Percentiles rank a stretch among this genome's conserved stretches.
These are phyloP conservation scores for Sarcophaga variegata DNA, from an alignment of 2,888 invertebrate species.

Conservation along the genomic window DNA sequence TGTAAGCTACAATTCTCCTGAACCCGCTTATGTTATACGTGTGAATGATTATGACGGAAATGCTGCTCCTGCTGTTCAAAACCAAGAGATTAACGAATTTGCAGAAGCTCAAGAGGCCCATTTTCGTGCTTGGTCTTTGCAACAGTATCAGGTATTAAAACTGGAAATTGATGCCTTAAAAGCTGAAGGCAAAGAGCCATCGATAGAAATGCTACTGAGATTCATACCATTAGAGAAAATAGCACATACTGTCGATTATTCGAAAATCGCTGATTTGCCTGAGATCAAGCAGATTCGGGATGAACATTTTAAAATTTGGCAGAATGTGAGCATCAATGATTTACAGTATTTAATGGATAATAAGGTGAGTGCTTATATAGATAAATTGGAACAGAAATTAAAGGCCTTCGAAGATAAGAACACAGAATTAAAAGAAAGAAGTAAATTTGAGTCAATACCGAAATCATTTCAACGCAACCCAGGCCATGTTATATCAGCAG, in stretches of 20 bases:
- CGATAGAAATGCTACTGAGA: constrained; percentile 73
- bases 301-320: constrained; percentile 71
- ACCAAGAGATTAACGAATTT: not conserved
- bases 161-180: constrained; percentile 74
- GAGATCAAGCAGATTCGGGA: constrained; percentile 73
- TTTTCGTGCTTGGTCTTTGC: constrained; percentile 78
- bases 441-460: too few relatives aligned
- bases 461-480: not conserved
- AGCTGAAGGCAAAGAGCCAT: constrained; percentile 74
- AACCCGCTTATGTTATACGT: constrained; percentile 75
- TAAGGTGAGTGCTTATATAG: constrained; percentile 24
- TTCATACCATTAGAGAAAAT: constrained; percentile 75
- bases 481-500: not conserved
- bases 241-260: constrained; percentile 70
- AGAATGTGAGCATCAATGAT: constrained; percentile 72
- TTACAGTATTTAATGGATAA: constrained; percentile 35
- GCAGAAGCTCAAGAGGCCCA: constrained; percentile 70
- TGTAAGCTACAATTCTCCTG: constrained; percentile 75
- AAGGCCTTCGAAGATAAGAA: not conserved
- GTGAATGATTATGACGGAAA: constrained; percentile 48
- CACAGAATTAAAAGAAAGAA: not conserved
- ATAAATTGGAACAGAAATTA: not conserved
- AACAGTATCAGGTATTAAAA: constrained; percentile 75
- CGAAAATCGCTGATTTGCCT: constrained; percentile 70
- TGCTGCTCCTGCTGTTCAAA: constrained; percentile 35